Percentiles rank a stretch among this genome's conserved stretches.
Conservation (phyloP, 2,888 invertebrate genomes). For the Archips crataeganus region DNA sequence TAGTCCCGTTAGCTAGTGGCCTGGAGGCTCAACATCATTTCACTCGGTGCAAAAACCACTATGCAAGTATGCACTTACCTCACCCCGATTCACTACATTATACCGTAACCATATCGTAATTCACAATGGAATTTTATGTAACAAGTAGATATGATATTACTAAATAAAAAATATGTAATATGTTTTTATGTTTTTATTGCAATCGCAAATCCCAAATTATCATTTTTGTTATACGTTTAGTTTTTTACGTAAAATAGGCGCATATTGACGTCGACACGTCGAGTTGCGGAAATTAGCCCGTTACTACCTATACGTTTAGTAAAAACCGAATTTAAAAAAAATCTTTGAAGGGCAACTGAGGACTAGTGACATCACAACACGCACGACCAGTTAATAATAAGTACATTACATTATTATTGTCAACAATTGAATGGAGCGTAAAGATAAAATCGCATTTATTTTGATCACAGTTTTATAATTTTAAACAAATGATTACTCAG, state of each 20-base stretch:
- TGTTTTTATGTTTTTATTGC: neutral
- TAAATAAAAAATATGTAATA: neutral
- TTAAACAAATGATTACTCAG: too few relatives aligned
- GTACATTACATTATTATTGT: neutral
- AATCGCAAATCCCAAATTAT: neutral
- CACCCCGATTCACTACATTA: conserved; percentile 14
- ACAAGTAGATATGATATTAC: neutral
- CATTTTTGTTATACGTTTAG: neutral
- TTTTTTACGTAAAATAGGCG: too few relatives aligned
- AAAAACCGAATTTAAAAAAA: neutral
- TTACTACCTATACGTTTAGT: too few relatives aligned
- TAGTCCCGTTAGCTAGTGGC: conserved; percentile 36
- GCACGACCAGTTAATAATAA: neutral
- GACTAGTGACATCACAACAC: neutral
- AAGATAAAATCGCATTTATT: neutral
- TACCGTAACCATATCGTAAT: conserved; percentile 23
- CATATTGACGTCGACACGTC: too few relatives aligned
- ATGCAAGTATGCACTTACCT: conserved; percentile 34
- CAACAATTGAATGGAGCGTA: neutral
- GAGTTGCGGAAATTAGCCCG: too few relatives aligned
- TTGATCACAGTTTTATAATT: too few relatives aligned
- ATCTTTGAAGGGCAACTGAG: neutral
- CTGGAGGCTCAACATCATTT: conserved; percentile 37
- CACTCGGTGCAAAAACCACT: conserved; percentile 39
- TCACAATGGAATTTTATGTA: conserved; percentile 15